A percentile compares a stretch with the other conserved stretches of the same genome.
These are phyloP conservation scores for Philopedon plagiatum DNA, from an alignment of 2,888 invertebrate genomes.

Conservation along the genomic window DNA sequence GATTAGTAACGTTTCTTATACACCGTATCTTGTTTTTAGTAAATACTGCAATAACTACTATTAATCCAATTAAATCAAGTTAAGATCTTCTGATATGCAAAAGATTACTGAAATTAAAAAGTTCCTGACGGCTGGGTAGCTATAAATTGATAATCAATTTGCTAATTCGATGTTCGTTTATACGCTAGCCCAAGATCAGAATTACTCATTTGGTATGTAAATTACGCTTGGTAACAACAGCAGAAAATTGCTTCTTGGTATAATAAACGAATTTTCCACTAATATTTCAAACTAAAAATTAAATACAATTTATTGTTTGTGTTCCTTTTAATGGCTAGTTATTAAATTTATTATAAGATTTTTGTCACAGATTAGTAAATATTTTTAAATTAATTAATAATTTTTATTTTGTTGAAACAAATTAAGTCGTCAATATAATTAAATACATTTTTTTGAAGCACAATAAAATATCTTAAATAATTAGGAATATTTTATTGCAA, in stretches of 20 bases:
- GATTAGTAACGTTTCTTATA: background rate
- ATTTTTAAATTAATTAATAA: background rate
- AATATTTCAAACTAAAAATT: conserved; percentile 5
- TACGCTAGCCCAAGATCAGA: conserved; percentile 15
- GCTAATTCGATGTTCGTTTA: conserved; percentile 26
- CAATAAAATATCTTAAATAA: no score
- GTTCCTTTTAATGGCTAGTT: background rate
- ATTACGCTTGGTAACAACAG: conserved; percentile 25
- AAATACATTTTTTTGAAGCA: no score
- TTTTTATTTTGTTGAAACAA: background rate
- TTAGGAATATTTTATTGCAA: no score
- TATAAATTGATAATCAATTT: conserved; percentile 34
- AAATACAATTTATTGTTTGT: background rate
- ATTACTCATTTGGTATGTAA: conserved; percentile 34
- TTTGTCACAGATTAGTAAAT: background rate
- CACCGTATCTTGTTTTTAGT: conserved; percentile 4
- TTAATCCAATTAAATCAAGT: conserved; percentile 24
- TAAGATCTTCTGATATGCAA: conserved; percentile 13
- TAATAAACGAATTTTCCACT: background rate
- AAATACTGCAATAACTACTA: conserved; percentile 5
- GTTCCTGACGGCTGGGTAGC: conserved; percentile 24
- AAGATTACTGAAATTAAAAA: conserved; percentile 25
- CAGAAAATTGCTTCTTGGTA: conserved; percentile 22
- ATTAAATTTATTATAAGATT: background rate
- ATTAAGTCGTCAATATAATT: background rate